Evolutionary conservation across 2,888 invertebrate genomes (phyloP).

Genomic region (Oscheius sp.): DNA sequence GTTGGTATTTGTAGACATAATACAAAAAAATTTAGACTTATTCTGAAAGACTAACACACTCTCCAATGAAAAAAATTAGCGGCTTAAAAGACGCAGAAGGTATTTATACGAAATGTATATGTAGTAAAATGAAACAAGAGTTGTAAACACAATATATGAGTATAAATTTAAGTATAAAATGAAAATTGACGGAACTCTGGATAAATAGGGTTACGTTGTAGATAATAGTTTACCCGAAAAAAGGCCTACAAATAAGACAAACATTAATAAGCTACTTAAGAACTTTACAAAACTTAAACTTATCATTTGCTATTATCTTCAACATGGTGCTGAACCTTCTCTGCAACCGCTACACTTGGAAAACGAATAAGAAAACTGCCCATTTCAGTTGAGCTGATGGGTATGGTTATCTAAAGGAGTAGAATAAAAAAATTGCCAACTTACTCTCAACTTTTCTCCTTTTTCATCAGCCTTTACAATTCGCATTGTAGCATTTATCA

Average conservation of each 20-base stretch:
- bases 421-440: too few species aligned
- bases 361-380: constrained; percentile 52
- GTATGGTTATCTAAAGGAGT: constrained; percentile 40
- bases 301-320: constrained; percentile 27
- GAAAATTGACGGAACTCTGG: too few species aligned
- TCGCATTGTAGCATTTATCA: constrained; percentile 51
- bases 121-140: neutral
- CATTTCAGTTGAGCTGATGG: constrained; percentile 42
- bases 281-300: too few species aligned
- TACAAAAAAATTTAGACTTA: neutral
- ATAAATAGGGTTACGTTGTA: too few species aligned
- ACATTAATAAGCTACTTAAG: too few species aligned
- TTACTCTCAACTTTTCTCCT: constrained; percentile 40
- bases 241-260: too few species aligned
- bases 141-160: neutral
- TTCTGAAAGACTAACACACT: neutral
- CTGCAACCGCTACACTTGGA: constrained; percentile 36
- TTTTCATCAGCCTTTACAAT: constrained; percentile 46
- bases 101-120: neutral
- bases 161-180: too few species aligned
- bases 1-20: constrained; percentile 6
- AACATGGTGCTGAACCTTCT: constrained; percentile 38
- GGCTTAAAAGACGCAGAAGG: neutral
- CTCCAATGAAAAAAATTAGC: neutral
- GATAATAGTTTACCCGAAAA: too few species aligned